Evolutionary conservation across 2,113 vertebrate species (phyloP).

Genomic region (Nipponia nippon): DNA sequence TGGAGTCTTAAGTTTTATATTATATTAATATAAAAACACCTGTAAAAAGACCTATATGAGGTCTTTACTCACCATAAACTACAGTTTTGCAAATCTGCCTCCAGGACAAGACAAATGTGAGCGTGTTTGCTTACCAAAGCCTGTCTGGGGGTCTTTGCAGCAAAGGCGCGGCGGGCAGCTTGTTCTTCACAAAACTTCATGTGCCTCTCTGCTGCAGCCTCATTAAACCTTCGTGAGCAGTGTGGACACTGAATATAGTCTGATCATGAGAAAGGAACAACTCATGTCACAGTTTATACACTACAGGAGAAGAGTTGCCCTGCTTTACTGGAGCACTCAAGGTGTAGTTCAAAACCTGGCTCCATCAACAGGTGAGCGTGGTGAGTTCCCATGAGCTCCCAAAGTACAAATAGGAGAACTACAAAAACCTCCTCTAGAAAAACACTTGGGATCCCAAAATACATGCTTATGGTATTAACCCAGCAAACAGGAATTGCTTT

Average conservation of each 20-base stretch:
- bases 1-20: neutral
- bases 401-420: neutral
- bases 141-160: neutral
- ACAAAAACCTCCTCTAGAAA: neutral
- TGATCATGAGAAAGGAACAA: neutral
- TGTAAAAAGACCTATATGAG: neutral
- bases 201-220: slow-evolving; percentile 41
- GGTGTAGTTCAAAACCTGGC: neutral
- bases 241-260: slow-evolving; percentile 58
- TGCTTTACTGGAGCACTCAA: neutral
- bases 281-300: neutral
- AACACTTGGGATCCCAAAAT: neutral
- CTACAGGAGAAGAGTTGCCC: neutral
- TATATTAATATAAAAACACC: too few species aligned
- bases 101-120: neutral
- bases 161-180: slow-evolving; percentile 1
- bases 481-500: neutral
- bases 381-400: neutral
- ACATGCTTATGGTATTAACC: neutral
- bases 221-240: slow-evolving; percentile 61
- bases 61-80: neutral
- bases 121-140: slow-evolving; percentile 31
- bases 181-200: slow-evolving; percentile 63
- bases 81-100: neutral
- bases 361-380: neutral